Conservation (phyloP, 1,140 invertebrate species). For the Halesus radiatus region DNA sequence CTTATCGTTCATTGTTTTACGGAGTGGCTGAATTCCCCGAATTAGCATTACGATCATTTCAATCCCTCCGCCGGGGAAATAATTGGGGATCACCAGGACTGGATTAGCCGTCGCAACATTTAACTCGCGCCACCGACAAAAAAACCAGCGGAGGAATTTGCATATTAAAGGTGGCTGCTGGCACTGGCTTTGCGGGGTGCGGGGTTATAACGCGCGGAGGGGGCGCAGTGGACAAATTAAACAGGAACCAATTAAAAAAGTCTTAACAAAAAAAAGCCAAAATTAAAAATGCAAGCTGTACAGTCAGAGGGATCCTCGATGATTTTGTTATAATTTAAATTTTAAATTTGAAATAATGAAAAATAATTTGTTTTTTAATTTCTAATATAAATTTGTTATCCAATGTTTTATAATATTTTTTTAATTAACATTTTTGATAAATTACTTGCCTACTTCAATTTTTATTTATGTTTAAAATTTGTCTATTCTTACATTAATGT, state of each 20-base stretch:
- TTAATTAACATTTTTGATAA: no score
- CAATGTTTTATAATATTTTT: no score
- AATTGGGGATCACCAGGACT: constrained; percentile 24
- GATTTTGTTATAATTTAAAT: no score
- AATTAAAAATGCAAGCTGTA: constrained; percentile 38
- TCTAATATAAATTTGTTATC: no score
- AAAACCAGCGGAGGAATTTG: constrained; percentile 49
- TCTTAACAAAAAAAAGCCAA: constrained; percentile 27
- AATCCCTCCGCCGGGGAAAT: constrained; percentile 2
- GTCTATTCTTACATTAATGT: no score
- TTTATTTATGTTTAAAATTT: no score
- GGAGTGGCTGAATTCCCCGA: background rate
- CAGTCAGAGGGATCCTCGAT: background rate
- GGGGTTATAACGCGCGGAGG: constrained; percentile 8
- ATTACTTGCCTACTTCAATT: no score
- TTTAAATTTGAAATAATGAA: no score
- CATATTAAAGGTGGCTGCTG: constrained; percentile 49
- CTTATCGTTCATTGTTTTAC: no score
- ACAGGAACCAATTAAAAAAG: constrained; percentile 53
- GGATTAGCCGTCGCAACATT: constrained; percentile 28
- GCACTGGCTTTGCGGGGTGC: background rate
- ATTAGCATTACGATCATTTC: constrained; percentile 4
- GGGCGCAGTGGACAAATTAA: constrained; percentile 50
- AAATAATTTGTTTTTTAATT: no score
- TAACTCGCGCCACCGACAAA: constrained; percentile 14